Conservation (phyloP, 2,888 invertebrate genomes). For the Acronicta leporina region DNA sequence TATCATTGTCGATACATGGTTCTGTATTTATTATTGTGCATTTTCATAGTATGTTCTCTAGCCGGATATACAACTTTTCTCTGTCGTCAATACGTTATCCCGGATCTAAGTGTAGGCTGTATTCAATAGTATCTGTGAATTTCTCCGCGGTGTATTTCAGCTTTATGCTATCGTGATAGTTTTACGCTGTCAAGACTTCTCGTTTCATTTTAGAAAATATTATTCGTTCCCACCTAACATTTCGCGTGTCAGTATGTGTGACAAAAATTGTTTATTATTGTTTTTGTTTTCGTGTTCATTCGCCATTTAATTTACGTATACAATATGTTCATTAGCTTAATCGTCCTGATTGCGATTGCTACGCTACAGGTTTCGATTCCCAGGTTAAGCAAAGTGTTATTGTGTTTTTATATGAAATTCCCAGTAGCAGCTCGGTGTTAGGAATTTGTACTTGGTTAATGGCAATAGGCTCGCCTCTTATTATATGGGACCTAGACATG, state of each 20-base stretch:
- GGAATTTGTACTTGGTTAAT: no score
- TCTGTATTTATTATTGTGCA: constrained; percentile 2
- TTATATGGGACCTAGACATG: no score
- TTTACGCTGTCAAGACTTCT: not conserved
- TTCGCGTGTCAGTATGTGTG: not conserved
- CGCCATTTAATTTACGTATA: not conserved
- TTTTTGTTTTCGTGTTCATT: not conserved
- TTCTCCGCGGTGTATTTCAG: not conserved
- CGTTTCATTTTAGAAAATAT: constrained; percentile 2
- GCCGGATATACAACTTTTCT: not conserved
- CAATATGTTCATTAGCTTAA: not conserved
- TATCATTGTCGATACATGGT: not conserved
- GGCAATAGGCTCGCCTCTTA: no score
- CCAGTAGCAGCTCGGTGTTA: no score
- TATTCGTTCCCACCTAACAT: not conserved
- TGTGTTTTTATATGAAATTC: no score
- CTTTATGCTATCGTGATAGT: constrained; percentile 3
- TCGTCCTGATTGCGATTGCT: no score
- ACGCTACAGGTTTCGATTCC: no score
- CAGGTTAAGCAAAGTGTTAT: no score
- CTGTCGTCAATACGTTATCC: not conserved
- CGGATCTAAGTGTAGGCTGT: not conserved
- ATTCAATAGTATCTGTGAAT: constrained; percentile 12
- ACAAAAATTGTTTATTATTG: constrained; percentile 1
- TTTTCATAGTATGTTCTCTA: constrained; percentile 11